Base-by-base conservation (phyloP, 2,888 invertebrate genomes). In the Dione juno region DNA sequence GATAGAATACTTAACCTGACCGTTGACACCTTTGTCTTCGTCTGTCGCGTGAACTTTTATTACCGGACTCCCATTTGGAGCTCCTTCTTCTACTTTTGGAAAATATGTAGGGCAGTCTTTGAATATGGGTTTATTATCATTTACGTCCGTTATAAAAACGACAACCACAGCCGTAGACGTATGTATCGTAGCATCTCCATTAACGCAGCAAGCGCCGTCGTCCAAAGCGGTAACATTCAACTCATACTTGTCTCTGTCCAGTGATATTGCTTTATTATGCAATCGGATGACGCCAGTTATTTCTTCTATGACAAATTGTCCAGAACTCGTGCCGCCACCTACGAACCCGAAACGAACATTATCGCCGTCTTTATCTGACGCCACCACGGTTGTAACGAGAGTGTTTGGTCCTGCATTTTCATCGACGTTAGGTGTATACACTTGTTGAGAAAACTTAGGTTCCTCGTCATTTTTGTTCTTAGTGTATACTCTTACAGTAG, bases 391-490 rank as follows among this genome's bases (percentile, higher is more conserved):
- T 9, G 99, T 99, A 0, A 99, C 98, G 58, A 99, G 93, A 7
- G 99, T 98, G 82, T 98, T 98, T 0, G 98, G 97, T 0, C 98
- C 98, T 11, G 98, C 98, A 86, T 98, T 98, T 88, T 98, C 98
- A 84, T 98, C 98, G 0, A 98, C 98, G 88, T 98, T 98, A 0
- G 98, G 98, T 1, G 98, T 98, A 88, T 98, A 98, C 3, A 98
- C 98, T 93, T 98, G 98, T 82, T 98, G 98, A 0, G 98, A 98
- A 86, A 98, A 98, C 87, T 98, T 98, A 0, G 99, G 99, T 83
- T 98, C 97, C 88, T 99, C 99, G 84, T 99, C 99, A 88, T 99
- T 99, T 89, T 98, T 98, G 84, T 99, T 99, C 83, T 98, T 98
- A n/a, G 99, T 99, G 84, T 98, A 98, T 70, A 99, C 96, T 70